These are phyloP conservation scores for Acridotheres tristis DNA, from an alignment of 2,797 vertebrate species.

Conservation along the genomic window DNA sequence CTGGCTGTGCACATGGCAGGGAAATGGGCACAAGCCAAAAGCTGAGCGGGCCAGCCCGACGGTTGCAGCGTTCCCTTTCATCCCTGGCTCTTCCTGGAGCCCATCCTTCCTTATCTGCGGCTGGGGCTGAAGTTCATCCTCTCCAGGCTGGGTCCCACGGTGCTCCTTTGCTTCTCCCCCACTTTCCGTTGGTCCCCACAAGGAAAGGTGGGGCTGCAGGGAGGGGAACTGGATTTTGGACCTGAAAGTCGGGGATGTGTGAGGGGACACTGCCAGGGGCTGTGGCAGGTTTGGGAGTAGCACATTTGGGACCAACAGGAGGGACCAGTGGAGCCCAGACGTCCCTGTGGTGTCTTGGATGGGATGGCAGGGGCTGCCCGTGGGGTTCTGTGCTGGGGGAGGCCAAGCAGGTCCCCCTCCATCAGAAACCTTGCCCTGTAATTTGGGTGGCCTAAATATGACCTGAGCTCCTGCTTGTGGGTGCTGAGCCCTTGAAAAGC, in stretches of 20 bases:
- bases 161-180: background rate
- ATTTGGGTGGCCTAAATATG: constrained; percentile 48
- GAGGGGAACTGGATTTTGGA: background rate
- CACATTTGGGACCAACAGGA: background rate
- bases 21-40: background rate
- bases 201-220: background rate
- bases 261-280: background rate
- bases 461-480: background rate
- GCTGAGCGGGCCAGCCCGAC: rapidly evolving
- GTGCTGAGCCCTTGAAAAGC: constrained; percentile 17
- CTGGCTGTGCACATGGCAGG: rapidly evolving
- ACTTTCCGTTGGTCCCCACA: rapidly evolving
- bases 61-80: rapidly evolving
- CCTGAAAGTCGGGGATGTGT: background rate
- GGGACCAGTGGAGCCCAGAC: background rate
- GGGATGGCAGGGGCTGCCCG: background rate
- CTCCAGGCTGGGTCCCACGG: rapidly evolving
- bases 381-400: background rate
- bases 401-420: background rate
- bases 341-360: rapidly evolving
- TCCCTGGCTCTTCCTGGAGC: background rate
- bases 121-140: background rate
- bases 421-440: background rate
- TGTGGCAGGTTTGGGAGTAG: background rate
- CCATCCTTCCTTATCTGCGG: background rate